Evolutionary conservation across 1,140 invertebrate species (phyloP).

Genomic region (Orius insidiosus): DNA sequence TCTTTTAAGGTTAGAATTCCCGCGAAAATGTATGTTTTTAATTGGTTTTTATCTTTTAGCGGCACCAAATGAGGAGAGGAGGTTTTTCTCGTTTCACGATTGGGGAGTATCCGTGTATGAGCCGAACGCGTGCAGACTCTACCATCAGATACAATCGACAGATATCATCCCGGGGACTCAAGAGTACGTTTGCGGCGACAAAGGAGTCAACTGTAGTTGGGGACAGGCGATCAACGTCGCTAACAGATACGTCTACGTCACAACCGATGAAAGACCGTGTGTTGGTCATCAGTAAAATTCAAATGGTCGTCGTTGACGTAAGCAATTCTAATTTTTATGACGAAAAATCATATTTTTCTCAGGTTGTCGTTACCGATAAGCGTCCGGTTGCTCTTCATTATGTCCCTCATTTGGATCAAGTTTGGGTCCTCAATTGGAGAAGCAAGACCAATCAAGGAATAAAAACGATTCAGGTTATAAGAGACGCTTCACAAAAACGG

Average conservation of each 20-base stretch:
- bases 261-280: conserved; percentile 55
- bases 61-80: conserved; percentile 39
- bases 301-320: conserved; percentile 56
- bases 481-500: conserved; percentile 54
- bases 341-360: conserved; percentile 5
- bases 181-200: conserved; percentile 54
- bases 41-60: conserved; percentile 27
- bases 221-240: conserved; percentile 55
- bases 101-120: conserved; percentile 61
- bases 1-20: too few relatives aligned
- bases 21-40: too few relatives aligned
- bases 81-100: conserved; percentile 62
- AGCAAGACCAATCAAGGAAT: conserved; percentile 36
- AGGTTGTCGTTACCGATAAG: conserved; percentile 58
- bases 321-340: too few relatives aligned
- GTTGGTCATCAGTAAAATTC: conserved; percentile 50
- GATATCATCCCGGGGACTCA: conserved; percentile 57
- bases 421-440: conserved; percentile 63
- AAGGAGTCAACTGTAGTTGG: conserved; percentile 48
- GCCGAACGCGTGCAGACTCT: conserved; percentile 49
- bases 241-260: conserved; percentile 57
- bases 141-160: conserved; percentile 54
- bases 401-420: conserved; percentile 55
- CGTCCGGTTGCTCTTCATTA: conserved; percentile 55
- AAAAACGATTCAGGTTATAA: conserved; percentile 59